Evolutionary conservation across 2,113 vertebrate genomes (phyloP).

Genomic region (Crotalus horridus): DNA sequence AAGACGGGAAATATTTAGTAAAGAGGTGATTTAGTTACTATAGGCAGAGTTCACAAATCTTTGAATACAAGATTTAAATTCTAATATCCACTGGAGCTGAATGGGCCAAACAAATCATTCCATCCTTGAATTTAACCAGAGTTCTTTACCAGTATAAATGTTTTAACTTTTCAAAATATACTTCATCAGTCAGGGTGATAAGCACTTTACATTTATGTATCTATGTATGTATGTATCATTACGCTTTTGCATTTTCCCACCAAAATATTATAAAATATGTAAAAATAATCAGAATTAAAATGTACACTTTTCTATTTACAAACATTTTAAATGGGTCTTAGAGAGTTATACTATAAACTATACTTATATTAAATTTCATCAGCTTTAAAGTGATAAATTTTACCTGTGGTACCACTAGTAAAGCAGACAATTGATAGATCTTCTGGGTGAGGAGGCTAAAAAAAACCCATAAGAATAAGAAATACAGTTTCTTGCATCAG

Average conservation of each 20-base stretch:
- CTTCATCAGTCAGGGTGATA: neutral
- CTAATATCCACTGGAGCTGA: neutral
- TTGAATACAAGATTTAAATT: neutral
- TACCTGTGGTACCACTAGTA: conserved; percentile 94
- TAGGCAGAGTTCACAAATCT: neutral
- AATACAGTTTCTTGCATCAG: neutral
- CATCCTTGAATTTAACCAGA: neutral
- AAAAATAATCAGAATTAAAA: neutral
- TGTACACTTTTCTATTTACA: neutral
- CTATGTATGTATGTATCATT: neutral
- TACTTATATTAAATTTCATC: neutral
- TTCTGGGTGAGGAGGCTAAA: conserved; percentile 85
- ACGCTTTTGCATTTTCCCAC: neutral
- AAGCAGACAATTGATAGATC: conserved; percentile 95
- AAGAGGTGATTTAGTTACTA: neutral
- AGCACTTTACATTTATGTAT: no score
- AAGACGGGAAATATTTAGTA: neutral
- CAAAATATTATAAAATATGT: neutral
- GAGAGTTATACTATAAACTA: neutral
- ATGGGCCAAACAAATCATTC: neutral
- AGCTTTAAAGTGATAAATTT: conserved; percentile 24
- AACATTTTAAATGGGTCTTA: neutral
- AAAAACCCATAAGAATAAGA: conserved; percentile 13
- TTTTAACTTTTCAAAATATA: neutral
- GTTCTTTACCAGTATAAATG: neutral